These are phyloP conservation scores for Cephalopachus bancanus DNA, from an alignment of 2,797 vertebrate species.

Conservation along the genomic window DNA sequence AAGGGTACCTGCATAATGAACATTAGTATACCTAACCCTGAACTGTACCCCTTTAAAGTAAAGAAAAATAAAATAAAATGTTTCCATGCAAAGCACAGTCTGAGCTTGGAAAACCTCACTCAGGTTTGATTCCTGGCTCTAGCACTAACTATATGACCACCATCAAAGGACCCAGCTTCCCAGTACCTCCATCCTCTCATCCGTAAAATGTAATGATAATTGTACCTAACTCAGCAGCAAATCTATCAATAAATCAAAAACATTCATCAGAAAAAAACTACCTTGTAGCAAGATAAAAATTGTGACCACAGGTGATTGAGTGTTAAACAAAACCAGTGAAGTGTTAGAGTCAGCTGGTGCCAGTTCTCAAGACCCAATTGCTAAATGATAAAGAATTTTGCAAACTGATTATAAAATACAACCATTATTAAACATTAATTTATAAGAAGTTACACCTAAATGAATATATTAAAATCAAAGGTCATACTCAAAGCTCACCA, in stretches of 20 bases:
- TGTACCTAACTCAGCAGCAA: not conserved
- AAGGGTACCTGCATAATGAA: no score
- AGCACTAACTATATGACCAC: not conserved
- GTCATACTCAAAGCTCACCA: not conserved
- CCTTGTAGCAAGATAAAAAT: not conserved
- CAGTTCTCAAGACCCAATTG: not conserved
- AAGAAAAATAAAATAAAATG: not conserved
- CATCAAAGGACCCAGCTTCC: not conserved
- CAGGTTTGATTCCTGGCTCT: not conserved
- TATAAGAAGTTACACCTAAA: not conserved
- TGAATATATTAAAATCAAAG: not conserved
- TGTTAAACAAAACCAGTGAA: not conserved
- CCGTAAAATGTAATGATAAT: not conserved
- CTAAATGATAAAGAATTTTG: not conserved
- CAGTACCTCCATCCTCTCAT: not conserved
- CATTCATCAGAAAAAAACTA: no score
- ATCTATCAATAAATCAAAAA: not conserved
- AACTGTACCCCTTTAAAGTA: no score
- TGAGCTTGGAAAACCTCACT: not conserved
- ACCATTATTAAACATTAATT: not conserved
- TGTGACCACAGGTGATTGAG: not conserved
- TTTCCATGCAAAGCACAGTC: not conserved
- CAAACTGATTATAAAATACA: not conserved
- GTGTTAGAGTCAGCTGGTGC: not conserved
- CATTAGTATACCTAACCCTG: no score